Evolutionary conservation across 2,888 invertebrate species (phyloP).

Genomic region (Zaprionus obscuricornis): DNA sequence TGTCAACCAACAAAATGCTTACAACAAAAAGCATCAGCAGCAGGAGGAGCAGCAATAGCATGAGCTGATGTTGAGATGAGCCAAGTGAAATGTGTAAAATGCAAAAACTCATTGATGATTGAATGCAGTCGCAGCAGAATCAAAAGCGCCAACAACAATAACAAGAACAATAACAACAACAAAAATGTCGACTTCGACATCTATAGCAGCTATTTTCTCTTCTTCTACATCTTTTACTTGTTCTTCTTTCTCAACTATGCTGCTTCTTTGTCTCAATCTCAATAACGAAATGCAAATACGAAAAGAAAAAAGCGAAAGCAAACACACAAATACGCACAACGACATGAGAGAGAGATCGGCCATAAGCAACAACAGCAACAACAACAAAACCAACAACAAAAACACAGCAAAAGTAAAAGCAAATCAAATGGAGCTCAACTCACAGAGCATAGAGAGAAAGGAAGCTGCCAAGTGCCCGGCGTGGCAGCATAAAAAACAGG

Average conservation of each 20-base stretch:
- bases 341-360: constrained; percentile 33
- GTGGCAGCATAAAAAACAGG: constrained; percentile 30
- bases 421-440: constrained; percentile 42
- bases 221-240: too few relatives aligned
- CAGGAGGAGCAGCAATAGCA: constrained; percentile 12
- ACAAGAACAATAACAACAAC: not conserved
- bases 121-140: constrained; percentile 51
- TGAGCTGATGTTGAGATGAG: constrained; percentile 30
- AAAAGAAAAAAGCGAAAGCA: constrained; percentile 64
- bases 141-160: constrained; percentile 1
- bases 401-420: constrained; percentile 37
- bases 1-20: constrained; percentile 53
- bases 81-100: constrained; percentile 71
- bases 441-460: constrained; percentile 26
- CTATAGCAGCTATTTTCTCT: not conserved
- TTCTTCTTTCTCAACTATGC: constrained; percentile 34
- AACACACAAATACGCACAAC: constrained; percentile 52
- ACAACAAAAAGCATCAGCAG: constrained; percentile 40
- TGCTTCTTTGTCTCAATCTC: constrained; percentile 71
- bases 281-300: constrained; percentile 76
- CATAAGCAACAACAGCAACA: constrained; percentile 17
- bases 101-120: constrained; percentile 71
- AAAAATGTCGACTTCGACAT: constrained; percentile 1
- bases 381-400: constrained; percentile 27
- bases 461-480: constrained; percentile 61